These are phyloP conservation scores for Seladonia tumulorum DNA, from an alignment of 2,888 invertebrate species.

Conservation along the genomic window DNA sequence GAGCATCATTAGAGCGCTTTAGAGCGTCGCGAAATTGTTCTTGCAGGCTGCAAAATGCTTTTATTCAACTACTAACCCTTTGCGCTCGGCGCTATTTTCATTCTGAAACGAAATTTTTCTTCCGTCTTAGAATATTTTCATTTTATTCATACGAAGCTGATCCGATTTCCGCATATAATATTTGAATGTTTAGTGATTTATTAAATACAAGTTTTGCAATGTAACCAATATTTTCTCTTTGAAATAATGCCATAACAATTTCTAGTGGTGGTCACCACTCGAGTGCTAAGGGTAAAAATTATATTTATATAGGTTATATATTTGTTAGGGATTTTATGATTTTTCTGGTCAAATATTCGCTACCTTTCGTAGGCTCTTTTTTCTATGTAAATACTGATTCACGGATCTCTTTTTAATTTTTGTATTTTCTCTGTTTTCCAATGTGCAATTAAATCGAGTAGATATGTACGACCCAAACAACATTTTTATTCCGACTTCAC, in stretches of 20 bases:
- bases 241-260: too few species aligned
- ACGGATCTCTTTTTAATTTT: not conserved
- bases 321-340: not conserved
- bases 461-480: not conserved
- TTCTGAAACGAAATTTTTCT: too few species aligned
- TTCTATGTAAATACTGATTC: not conserved
- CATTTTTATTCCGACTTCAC: slow-evolving; percentile 3
- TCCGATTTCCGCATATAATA: too few species aligned
- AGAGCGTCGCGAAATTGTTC: not conserved
- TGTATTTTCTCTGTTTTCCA: not conserved
- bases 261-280: too few species aligned
- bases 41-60: not conserved
- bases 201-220: too few species aligned
- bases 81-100: too few species aligned
- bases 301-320: not conserved
- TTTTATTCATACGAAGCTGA: too few species aligned
- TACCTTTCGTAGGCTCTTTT: not conserved
- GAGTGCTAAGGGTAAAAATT: too few species aligned
- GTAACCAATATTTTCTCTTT: too few species aligned
- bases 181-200: too few species aligned
- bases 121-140: too few species aligned
- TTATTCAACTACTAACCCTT: not conserved
- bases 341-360: not conserved
- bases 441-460: not conserved
- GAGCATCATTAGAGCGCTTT: not conserved